Evolutionary conservation across 2,797 vertebrate genomes (phyloP).

Genomic region (Mus minutoides): DNA sequence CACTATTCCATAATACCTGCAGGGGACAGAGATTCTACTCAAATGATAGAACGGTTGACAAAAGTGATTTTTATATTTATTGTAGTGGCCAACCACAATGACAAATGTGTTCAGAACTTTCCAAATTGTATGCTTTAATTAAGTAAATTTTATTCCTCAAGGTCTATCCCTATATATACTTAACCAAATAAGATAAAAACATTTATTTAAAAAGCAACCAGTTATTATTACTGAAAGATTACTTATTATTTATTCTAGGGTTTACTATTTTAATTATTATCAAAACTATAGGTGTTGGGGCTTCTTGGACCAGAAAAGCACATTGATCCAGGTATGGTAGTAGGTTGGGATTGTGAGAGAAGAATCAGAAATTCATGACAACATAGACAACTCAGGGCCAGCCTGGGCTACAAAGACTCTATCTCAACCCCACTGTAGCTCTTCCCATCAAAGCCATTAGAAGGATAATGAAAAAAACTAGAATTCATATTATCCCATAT

Average conservation of each 20-base stretch:
- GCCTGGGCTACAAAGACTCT: not conserved
- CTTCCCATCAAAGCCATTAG: not conserved
- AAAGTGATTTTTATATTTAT: not conserved
- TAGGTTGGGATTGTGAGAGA: not conserved
- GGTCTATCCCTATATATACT: not conserved
- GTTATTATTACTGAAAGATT: not conserved
- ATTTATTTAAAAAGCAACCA: constrained; percentile 8
- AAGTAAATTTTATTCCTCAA: not conserved
- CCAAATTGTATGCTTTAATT: not conserved
- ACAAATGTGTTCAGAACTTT: not conserved
- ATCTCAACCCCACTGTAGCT: not conserved
- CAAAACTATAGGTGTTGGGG: not conserved
- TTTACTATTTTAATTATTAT: constrained; percentile 16
- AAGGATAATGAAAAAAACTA: not conserved
- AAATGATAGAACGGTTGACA: not conserved
- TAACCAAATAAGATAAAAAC: not conserved
- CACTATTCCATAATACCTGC: not conserved
- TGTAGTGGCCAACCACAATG: not conserved
- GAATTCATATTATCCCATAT: not conserved
- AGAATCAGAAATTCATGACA: not conserved
- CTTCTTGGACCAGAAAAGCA: not conserved
- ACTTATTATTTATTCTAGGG: not conserved
- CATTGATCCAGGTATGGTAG: not conserved
- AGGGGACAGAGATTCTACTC: not conserved
- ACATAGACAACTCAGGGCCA: not conserved